A percentile compares a stretch with the other conserved stretches of the same genome.
Evolutionary conservation across 1,140 invertebrate genomes (phyloP).

Genomic region (Aplysia californica): DNA sequence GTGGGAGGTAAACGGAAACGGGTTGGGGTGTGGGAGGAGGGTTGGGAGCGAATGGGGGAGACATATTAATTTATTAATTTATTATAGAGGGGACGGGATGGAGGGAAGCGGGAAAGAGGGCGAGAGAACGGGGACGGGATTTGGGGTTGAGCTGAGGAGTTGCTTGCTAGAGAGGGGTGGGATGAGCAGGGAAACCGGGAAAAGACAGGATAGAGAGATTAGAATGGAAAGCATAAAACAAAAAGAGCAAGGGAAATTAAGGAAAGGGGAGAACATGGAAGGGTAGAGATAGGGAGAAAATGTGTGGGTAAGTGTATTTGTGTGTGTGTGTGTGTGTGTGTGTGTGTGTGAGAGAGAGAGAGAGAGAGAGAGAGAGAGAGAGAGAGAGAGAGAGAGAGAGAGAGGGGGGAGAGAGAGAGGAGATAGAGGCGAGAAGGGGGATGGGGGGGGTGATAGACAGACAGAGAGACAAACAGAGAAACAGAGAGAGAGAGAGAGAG

Average conservation of each 20-base stretch:
- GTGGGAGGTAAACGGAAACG: no score
- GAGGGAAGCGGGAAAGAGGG: background rate
- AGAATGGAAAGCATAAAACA: background rate
- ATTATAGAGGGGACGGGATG: no score
- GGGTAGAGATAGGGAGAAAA: background rate
- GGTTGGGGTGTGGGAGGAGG: background rate
- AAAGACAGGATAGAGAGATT: background rate
- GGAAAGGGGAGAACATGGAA: background rate
- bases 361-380: slow-evolving; percentile 17
- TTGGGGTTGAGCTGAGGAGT: background rate
- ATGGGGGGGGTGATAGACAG: slow-evolving; percentile 5
- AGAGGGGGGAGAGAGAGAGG: slow-evolving; percentile 22
- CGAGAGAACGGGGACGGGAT: background rate
- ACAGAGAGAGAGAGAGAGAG: no score
- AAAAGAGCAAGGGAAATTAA: background rate
- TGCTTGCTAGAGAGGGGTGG: background rate
- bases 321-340: no score
- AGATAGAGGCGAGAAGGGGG: slow-evolving; percentile 29
- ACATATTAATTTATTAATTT: no score
- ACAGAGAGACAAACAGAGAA: no score
- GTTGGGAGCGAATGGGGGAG: background rate
- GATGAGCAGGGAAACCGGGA: background rate
- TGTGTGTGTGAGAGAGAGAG: slow-evolving; percentile 7
- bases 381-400: slow-evolving; percentile 9
- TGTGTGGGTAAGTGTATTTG: background rate